Conservation (phyloP, 2,113 vertebrate species). For the Thermophis baileyi region DNA sequence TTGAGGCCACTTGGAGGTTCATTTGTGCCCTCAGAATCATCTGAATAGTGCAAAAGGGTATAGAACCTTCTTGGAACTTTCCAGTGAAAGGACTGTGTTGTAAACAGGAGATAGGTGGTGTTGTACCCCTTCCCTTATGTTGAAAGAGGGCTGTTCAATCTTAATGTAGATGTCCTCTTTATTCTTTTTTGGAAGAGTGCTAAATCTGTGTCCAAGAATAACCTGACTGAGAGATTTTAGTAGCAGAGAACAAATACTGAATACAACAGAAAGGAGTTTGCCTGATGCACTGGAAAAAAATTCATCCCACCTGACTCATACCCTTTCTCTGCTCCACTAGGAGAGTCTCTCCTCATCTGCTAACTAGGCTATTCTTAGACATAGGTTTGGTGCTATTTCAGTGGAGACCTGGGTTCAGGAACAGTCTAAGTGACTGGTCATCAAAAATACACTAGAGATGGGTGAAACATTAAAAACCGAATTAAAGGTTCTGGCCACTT, state of each 20-base stretch:
- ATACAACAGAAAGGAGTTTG: not conserved
- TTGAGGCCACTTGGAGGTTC: not conserved
- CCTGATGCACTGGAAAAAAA: not conserved
- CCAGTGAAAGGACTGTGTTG: not conserved
- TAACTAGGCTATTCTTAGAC: too few species aligned
- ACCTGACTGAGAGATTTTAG: not conserved
- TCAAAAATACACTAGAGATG: too few species aligned
- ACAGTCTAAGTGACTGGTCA: too few species aligned
- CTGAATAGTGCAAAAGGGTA: not conserved
- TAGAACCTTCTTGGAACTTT: not conserved
- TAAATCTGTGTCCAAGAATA: not conserved
- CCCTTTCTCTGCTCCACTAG: not conserved
- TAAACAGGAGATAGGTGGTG: not conserved
- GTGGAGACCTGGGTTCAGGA: too few species aligned
- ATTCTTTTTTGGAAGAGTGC: not conserved
- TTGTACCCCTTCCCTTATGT: not conserved
- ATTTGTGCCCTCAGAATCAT: not conserved
- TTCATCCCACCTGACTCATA: not conserved
- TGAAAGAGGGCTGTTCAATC: not conserved
- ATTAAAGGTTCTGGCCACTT: too few species aligned
- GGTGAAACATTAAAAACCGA: too few species aligned
- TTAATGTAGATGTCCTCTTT: not conserved
- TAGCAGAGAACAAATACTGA: not conserved
- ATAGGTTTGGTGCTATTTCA: too few species aligned
- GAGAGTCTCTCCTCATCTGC: not conserved